A percentile compares a stretch with the other conserved stretches of the same genome.
Evolutionary conservation across 2,113 vertebrate genomes (phyloP).

Genomic region (Spilogale gracilis): DNA sequence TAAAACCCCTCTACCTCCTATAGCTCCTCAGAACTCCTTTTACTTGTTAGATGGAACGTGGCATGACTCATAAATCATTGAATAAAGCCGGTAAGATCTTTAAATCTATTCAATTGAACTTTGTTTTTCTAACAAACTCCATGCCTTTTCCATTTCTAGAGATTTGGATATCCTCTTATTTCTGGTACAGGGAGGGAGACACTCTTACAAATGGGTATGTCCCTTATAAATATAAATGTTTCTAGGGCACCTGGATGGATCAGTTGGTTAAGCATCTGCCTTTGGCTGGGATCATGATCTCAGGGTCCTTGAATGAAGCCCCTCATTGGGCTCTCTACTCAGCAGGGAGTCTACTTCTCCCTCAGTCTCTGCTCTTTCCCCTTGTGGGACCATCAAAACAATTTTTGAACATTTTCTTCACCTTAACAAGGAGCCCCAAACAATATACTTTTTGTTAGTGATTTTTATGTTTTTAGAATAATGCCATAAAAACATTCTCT

Average conservation of each 20-base stretch:
- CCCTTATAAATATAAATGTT: background rate
- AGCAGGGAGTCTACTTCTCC: background rate
- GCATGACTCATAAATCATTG: background rate
- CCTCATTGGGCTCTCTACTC: background rate
- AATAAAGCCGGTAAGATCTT: background rate
- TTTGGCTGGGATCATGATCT: background rate
- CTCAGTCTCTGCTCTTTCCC: too few relatives aligned
- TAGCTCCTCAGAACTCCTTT: background rate
- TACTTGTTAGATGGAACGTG: background rate
- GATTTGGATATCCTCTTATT: background rate
- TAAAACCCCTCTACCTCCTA: background rate
- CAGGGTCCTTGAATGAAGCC: background rate
- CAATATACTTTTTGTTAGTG: background rate
- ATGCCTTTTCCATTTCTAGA: background rate
- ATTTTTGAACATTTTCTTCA: background rate
- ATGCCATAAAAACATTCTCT: background rate
- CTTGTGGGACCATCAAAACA: background rate
- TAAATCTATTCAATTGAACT: background rate
- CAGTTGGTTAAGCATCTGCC: background rate
- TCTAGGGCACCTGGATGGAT: background rate
- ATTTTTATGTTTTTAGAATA: constrained; percentile 25
- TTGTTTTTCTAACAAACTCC: background rate
- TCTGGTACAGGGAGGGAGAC: background rate
- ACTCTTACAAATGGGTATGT: background rate
- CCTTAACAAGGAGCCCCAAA: background rate